Base-by-base conservation (phyloP, 2,888 invertebrate species). In the Dicranocentrus wangi region DNA sequence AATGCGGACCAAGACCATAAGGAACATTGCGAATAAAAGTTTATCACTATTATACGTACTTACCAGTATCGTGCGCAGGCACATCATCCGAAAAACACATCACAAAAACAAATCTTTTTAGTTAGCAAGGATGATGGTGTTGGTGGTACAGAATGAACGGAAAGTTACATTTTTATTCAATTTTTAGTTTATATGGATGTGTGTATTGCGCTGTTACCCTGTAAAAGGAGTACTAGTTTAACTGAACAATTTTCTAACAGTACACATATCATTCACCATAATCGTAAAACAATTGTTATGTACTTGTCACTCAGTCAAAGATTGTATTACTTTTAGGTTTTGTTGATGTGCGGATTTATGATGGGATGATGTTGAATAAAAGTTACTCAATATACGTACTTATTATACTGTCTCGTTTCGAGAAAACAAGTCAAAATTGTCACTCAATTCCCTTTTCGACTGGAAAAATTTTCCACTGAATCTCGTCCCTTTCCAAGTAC, bases 251-350 rank as follows among this genome's bases (percentile, higher is more conserved):
- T 8, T 55, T 21, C 21, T 55, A 47, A 3, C 47, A 47, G n/a
- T n/a, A 47, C 55, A 55, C 55, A 55, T 15, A 60, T 60, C 60
- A 28, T 2, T 60, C 60, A 21, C 39, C 8, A 42, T 3, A 65
- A 28, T 15, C 17, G 27, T 61, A 72, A 51, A 63, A 25, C 42
- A 61, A 25, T 51, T 51, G 8, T 73, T 25, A 65, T 65, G 65
- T 73, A 61, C 28, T 61, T 61, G 61, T 47, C 71, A 61, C 19
- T 72, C 61, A 61, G 23, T 71, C 28, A 43, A 28, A 32, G 15
- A 32, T 61, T 61, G 39, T 61, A 58, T 58, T 58, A 70, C 27
- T 21, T 21, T 27, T 8, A 13, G 19, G 13, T 23, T 15, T n/a
- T 55, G n/a, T 23, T 51, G n/a, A 47, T 66, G 17, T n/a, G 25